Base-by-base conservation (phyloP, 2,113 vertebrate species). In the Atrichornis clamosus region DNA sequence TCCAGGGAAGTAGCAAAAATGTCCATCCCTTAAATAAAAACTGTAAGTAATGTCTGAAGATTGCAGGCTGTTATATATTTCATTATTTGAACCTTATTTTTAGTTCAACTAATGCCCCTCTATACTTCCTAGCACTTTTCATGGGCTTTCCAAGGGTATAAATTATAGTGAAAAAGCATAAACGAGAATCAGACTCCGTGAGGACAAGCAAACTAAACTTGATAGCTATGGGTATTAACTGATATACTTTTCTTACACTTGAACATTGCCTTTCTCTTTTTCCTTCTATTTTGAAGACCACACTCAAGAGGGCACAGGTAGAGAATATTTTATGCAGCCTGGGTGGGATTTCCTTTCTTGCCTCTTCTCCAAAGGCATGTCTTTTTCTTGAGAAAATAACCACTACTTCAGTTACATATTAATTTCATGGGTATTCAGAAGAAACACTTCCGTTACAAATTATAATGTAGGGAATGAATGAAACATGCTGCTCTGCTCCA, bases 351-450 rank as follows among this genome's bases (percentile, higher is more conserved):
- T 80, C 42, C 35, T 72, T 67, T 13, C 77, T 64, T 73, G 19
- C n/a, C 33, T 74, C 35, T 67, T 17, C 50, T 90, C 37, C 73
- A 95, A 88, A 89, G 55, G 22, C 24, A 42, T 59, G 44, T 56
- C 27, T 56, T 12, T 41, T 88, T 55, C 53, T 55, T 78, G 52
- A 69, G 68, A 81, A 77, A 87, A 80, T 64, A 90, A 70, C 67
- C 64, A 32, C 37, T 68, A 28, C 63, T 94, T 65, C 56, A 55
- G 27, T 26, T 58, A 59, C 18, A 22, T 55, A 78, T 89, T 63
- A 81, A 87, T 96, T 86, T 84, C 75, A 69, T 65, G 64, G 72
- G 23, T 87, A 65, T 92, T 93, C 68, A 86, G 53, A 84, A 70
- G 83, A 24, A 77, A 46, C 44, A 60, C 70, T 93, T 64, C 28